Conservation (phyloP, 2,888 invertebrate genomes). For the Xylophagus ater region DNA sequence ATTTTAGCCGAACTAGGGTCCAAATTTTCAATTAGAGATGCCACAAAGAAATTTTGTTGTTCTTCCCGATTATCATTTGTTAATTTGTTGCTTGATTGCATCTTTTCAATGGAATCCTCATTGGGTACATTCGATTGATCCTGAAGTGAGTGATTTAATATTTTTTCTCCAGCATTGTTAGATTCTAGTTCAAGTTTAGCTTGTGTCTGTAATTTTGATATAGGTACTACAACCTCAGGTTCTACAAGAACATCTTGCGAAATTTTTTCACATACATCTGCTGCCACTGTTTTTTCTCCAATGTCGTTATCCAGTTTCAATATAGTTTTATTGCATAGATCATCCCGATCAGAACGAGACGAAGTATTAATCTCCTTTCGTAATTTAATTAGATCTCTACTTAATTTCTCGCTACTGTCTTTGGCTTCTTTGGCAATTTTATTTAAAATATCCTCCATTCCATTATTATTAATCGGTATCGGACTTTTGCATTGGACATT, state of each 20-base stretch:
- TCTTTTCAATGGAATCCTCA: too few relatives aligned
- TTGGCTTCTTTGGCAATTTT: constrained; percentile 64
- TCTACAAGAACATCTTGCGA: constrained; percentile 35
- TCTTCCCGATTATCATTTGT: background rate
- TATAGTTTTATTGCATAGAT: too few relatives aligned
- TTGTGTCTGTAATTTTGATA: constrained; percentile 24
- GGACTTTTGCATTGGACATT: constrained; percentile 40
- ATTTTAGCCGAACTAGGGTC: constrained; percentile 42
- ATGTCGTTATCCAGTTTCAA: constrained; percentile 28
- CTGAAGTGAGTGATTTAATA: background rate
- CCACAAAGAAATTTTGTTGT: constrained; percentile 8
- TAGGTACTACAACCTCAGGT: constrained; percentile 9
- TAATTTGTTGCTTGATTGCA: background rate
- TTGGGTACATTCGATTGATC: too few relatives aligned
- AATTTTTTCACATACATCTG: constrained; percentile 42
- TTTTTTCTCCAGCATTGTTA: constrained; percentile 26
- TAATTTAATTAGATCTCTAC: constrained; percentile 53
- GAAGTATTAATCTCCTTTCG: constrained; percentile 26
- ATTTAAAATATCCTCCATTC: constrained; percentile 59
- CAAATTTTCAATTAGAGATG: constrained; percentile 38
- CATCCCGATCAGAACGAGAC: background rate
- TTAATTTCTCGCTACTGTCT: constrained; percentile 58
- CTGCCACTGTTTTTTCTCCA: constrained; percentile 40
- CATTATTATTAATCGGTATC: constrained; percentile 41
- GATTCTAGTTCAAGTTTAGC: constrained; percentile 27